Evolutionary conservation across 2,113 vertebrate species (phyloP), one percentile per base, ranked within the genome.

Genomic region (Trematomus loennbergii): DNA sequence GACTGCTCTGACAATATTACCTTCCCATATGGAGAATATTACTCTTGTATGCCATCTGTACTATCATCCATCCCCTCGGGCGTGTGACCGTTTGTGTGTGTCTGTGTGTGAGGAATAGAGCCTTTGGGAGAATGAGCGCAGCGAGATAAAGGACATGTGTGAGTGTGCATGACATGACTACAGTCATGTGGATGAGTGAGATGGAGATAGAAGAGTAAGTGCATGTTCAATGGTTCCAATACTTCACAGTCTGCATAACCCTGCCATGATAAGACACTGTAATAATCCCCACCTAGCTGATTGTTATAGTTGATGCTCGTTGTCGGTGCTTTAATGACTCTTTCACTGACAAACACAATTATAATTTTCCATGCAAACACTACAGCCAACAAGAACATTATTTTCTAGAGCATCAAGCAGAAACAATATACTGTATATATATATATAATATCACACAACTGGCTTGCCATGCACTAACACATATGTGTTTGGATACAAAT

Each of bases 21-120:
- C 89, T 91, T 90, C 90, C 90, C 89, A 90, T 93, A 91, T 84
- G 84, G 90, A 92, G 88, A 92, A 90, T 87, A 92, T 89, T 88
- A 88, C 85, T 92, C 87, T 79, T 90, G 79, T 88, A 86, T 72
- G 88, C 92, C 92, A 93, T 92, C 91, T 92, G 91, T 87, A 93
- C 88, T 79, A 85, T 87, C 88, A 86, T 85, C 78, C 85, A 90
- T 87, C 79, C 89, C 91, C 90, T 87, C 25, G 58, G 85, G 91
- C 68, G 25, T 85, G 65, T 70, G 87, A 71, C 72, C 60, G 40
- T 83, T 63, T 81, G 80, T 84, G 79, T 70, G 75, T 43, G 60
- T 74, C 33, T 66, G 53, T 73, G 72, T 68, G 78, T 58, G 70
- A 81, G 62, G 65, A 74, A 75, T 43, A 54, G 50, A 84, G 89